These are phyloP conservation scores for Hydriomena furcata DNA, from an alignment of 2,888 invertebrate species.

Conservation along the genomic window DNA sequence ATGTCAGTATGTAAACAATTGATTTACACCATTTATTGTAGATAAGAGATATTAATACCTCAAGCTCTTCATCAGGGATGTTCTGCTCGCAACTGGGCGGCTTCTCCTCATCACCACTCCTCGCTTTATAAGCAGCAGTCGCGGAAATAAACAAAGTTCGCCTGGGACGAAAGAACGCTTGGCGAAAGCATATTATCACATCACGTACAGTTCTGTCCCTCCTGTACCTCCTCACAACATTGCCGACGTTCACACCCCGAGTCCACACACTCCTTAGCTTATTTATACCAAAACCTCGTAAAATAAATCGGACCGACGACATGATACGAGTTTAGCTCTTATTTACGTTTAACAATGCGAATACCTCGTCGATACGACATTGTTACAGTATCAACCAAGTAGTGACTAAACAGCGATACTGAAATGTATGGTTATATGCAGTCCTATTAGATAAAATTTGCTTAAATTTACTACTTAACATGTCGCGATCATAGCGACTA, in stretches of 20 bases:
- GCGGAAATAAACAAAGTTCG: conserved; percentile 66
- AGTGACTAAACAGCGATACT: conserved; percentile 43
- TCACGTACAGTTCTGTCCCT: conserved; percentile 65
- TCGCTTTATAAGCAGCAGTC: conserved; percentile 65
- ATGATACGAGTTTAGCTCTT: conserved; percentile 44
- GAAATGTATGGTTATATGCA: conserved; percentile 41
- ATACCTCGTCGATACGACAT: conserved; percentile 48
- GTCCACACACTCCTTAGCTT: conserved; percentile 67
- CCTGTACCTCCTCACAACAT: conserved; percentile 62
- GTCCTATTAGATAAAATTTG: conserved; percentile 51
- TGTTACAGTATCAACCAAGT: conserved; percentile 46
- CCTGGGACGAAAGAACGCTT: conserved; percentile 61
- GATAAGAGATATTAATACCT: conserved; percentile 46
- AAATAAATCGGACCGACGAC: conserved; percentile 57
- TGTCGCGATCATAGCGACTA: conserved; percentile 44
- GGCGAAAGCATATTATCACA: conserved; percentile 64
- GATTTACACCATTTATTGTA: not conserved
- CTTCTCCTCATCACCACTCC: conserved; percentile 41
- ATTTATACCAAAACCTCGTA: conserved; percentile 61
- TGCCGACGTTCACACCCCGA: conserved; percentile 56
- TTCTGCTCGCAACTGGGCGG: conserved; percentile 50
- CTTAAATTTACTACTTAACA: conserved; percentile 62
- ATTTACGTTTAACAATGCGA: conserved; percentile 39
- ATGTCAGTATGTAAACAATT: conserved; percentile 20
- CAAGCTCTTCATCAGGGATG: conserved; percentile 67